Evolutionary conservation across 2,797 vertebrate genomes (phyloP).

Genomic region (Miichthys miiuy): DNA sequence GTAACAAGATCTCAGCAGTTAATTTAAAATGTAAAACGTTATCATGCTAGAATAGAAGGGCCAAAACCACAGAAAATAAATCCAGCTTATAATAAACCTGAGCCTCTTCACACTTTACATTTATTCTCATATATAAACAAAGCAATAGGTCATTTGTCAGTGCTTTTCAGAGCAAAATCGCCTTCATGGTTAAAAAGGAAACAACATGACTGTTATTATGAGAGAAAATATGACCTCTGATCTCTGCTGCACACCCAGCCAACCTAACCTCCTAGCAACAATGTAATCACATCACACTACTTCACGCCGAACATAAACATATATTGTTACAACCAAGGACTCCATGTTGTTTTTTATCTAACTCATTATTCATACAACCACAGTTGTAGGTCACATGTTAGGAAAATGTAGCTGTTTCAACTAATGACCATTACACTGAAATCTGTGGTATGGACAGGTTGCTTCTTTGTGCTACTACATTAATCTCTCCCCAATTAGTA

Average conservation of each 20-base stretch:
- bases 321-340: not conserved
- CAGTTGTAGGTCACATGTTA: not conserved
- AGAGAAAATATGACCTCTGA: not conserved
- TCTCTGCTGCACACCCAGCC: no score
- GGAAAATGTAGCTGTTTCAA: not conserved
- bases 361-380: not conserved
- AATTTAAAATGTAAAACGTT: not conserved
- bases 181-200: not conserved
- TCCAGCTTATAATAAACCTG: not conserved
- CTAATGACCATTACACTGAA: not conserved
- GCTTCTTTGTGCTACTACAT: not conserved
- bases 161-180: not conserved
- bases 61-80: not conserved
- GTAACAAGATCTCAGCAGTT: conserved; percentile 1
- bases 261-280: not conserved
- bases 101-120: not conserved
- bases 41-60: not conserved
- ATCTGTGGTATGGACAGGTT: not conserved
- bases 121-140: not conserved
- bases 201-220: not conserved
- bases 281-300: not conserved
- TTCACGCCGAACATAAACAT: not conserved
- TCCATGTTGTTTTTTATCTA: not conserved
- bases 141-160: not conserved
- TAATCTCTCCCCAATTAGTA: not conserved